Conservation (phyloP, 37 sponge, comb jelly and placozoan genomes). For the Theonella swinhoei region DNA sequence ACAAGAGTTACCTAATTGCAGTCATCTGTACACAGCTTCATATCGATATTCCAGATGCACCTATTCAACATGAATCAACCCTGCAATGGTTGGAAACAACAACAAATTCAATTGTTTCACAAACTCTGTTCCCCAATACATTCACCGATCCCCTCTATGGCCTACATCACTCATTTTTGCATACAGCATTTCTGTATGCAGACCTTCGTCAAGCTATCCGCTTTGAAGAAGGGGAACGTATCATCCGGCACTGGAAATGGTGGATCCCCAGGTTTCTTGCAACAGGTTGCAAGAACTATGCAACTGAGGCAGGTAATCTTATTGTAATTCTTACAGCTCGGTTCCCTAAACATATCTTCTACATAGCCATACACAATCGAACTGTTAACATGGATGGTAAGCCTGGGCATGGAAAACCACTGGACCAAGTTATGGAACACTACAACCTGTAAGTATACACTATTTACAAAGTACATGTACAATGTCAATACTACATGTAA, state of each 20-base stretch:
- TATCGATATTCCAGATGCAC: no score
- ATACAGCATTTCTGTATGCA: background rate
- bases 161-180: conserved; percentile 5
- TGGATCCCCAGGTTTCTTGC: conserved; percentile 32
- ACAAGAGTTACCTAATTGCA: no score
- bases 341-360: conserved; percentile 24
- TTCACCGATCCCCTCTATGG: no score
- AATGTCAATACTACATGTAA: background rate
- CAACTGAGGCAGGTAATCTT: conserved; percentile 7
- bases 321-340: background rate
- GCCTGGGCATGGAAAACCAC: conserved; percentile 26
- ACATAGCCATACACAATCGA: conserved; percentile 25
- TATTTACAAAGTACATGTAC: background rate
- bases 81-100: no score
- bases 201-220: conserved; percentile 19
- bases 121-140: background rate
- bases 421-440: conserved; percentile 27
- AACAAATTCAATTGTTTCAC: no score
- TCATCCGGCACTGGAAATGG: conserved; percentile 19
- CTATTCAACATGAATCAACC: no score
- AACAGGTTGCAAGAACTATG: conserved; percentile 21
- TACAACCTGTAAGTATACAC: conserved; percentile 35
- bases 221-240: conserved; percentile 20
- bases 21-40: no score
- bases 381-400: no score